phyloP scores from a whole-genome alignment of 2,797 vertebrate species.

The Epinephelus coioides region DNA sequence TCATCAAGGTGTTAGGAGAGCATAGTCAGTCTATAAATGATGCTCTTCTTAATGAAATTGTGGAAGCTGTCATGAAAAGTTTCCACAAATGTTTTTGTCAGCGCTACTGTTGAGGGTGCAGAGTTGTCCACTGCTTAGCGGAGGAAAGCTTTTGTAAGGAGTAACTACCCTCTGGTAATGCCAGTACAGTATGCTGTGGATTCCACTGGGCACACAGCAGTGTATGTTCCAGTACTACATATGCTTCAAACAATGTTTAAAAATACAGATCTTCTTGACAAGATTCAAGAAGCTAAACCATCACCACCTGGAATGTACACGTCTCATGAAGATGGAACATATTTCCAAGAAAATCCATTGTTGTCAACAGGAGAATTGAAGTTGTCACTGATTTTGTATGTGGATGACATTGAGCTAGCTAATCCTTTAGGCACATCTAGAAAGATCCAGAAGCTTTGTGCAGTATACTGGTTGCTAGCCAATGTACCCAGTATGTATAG shows the following conservation, averaged over 20 bases:
- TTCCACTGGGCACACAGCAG: conserved; percentile 36
- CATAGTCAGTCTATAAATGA: conserved; percentile 45
- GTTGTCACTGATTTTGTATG: conserved; percentile 49
- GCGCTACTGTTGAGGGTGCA: conserved; percentile 28
- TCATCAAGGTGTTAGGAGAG: conserved; percentile 31
- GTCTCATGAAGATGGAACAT: conserved; percentile 46
- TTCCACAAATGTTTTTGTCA: conserved; percentile 46
- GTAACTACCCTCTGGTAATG: conserved; percentile 47
- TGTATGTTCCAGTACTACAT: conserved; percentile 50
- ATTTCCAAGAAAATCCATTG: conserved; percentile 52
- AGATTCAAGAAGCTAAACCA: conserved; percentile 45
- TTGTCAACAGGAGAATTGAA: conserved; percentile 40
- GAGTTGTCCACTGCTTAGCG: conserved; percentile 38
- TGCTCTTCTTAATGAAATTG: conserved; percentile 45
- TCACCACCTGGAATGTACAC: conserved; percentile 37
- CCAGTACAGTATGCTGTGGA: conserved; percentile 29
- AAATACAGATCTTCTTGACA: conserved; percentile 48
- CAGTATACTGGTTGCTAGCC: conserved; percentile 45
- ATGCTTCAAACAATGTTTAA: conserved; percentile 52
- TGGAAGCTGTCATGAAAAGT: conserved; percentile 53
- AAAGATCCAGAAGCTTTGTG: conserved; percentile 49
- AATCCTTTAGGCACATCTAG: conserved; percentile 50
- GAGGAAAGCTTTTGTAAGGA: conserved; percentile 36
- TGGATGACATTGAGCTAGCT: conserved; percentile 51
- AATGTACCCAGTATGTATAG: conserved; percentile 39